Percentiles rank a stretch among this genome's conserved stretches.
phyloP scores from a whole-genome alignment of 2,797 vertebrate species.

The Coendou prehensilis region DNA sequence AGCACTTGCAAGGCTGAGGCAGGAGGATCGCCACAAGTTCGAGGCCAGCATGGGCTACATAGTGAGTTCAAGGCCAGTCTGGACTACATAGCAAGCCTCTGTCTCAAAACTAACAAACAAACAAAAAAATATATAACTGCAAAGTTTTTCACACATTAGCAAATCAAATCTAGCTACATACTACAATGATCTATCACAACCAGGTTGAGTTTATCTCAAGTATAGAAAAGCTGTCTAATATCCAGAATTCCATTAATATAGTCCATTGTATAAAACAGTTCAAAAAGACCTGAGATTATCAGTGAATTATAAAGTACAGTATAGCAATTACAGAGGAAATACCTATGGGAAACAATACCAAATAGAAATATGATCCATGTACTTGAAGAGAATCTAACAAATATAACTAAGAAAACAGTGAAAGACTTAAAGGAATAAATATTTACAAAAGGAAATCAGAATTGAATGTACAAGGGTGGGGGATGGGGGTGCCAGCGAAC shows the following conservation, averaged over 20 bases:
- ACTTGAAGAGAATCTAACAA: background rate
- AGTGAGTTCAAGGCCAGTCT: background rate
- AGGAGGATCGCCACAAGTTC: background rate
- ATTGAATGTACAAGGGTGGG: background rate
- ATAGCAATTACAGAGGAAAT: conserved; percentile 11
- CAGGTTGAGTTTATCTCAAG: background rate
- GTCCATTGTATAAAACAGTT: background rate
- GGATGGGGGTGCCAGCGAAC: background rate
- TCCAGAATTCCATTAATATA: conserved; percentile 6
- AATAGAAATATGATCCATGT: background rate
- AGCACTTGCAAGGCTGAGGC: background rate
- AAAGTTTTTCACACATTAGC: conserved; percentile 13
- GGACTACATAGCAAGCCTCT: background rate
- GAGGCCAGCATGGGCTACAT: background rate
- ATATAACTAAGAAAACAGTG: background rate
- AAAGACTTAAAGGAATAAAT: conserved; percentile 6
- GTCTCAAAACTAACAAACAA: background rate
- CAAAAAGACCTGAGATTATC: conserved; percentile 60
- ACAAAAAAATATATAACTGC: background rate
- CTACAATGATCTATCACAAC: background rate
- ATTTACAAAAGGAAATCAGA: conserved; percentile 14
- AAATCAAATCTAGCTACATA: conserved; percentile 31
- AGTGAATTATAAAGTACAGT: conserved; percentile 16
- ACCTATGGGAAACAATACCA: background rate
- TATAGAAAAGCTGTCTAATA: background rate